Conservation (phyloP, 2,797 vertebrate genomes). For the Dicrostonyx torquatus region DNA sequence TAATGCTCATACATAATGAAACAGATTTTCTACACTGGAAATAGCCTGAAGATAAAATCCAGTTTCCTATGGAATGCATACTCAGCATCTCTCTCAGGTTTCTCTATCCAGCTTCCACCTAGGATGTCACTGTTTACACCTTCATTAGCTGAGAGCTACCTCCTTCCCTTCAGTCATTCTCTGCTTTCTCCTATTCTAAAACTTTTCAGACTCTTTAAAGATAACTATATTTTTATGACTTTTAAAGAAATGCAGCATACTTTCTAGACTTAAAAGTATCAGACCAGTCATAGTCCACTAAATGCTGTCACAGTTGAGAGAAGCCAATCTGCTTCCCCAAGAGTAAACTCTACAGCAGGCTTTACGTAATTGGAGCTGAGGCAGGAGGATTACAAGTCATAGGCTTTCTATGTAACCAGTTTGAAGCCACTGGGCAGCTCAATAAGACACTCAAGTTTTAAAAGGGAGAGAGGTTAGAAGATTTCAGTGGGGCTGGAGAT, state of each 20-base stretch:
- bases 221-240: constrained; percentile 8
- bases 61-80: neutral
- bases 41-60: neutral
- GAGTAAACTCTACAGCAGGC: neutral
- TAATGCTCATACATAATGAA: constrained; percentile 12
- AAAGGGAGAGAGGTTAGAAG: neutral
- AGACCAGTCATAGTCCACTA: neutral
- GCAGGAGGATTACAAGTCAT: neutral
- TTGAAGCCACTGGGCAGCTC: neutral
- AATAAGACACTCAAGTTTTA: neutral
- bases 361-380: neutral
- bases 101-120: neutral
- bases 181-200: neutral
- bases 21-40: constrained; percentile 26
- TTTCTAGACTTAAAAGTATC: neutral
- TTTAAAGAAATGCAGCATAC: neutral
- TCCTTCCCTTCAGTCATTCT: neutral
- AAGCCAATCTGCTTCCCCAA: constrained; percentile 6
- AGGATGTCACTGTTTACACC: neutral
- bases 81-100: neutral
- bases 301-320: neutral
- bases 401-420: neutral
- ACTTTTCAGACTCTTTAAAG: constrained; percentile 38
- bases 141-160: neutral
- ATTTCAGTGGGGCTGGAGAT: neutral